These are phyloP conservation scores for Grus americana DNA, from an alignment of 2,113 vertebrate genomes.

Conservation along the genomic window DNA sequence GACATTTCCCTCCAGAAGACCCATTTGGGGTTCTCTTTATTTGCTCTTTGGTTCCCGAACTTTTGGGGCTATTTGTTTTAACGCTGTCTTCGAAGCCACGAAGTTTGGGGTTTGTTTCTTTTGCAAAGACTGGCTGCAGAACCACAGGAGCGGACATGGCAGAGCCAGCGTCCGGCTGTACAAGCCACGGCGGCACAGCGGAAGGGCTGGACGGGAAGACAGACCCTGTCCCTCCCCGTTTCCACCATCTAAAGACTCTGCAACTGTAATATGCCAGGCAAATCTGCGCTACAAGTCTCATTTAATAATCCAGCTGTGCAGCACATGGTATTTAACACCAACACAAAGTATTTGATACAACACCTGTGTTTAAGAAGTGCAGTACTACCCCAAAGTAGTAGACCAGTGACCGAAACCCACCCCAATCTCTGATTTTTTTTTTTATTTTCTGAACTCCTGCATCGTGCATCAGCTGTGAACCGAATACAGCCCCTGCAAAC, in stretches of 20 bases:
- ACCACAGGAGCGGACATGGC: neutral
- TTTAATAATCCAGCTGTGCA: neutral
- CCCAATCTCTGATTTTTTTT: too few relatives aligned
- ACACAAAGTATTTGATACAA: neutral
- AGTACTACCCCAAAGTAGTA: neutral
- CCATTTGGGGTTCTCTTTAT: neutral
- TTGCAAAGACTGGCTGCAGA: neutral
- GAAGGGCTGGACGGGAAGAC: neutral
- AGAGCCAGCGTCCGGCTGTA: neutral
- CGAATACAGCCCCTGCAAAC: fast-evolving
- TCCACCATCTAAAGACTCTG: neutral
- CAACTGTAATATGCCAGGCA: neutral
- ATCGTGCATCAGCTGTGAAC: too few relatives aligned
- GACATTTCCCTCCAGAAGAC: neutral
- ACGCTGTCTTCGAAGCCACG: neutral
- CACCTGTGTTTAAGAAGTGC: neutral
- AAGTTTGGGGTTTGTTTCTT: neutral
- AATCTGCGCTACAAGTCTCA: neutral
- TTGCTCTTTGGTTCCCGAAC: neutral
- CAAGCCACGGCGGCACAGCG: neutral
- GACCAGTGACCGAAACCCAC: neutral
- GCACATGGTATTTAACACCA: too few relatives aligned
- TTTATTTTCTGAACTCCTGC: neutral
- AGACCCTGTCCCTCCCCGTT: neutral
- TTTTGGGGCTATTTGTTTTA: neutral